phyloP scores from a whole-genome alignment of 2,113 vertebrate genomes.

The Charadrius vociferus region DNA sequence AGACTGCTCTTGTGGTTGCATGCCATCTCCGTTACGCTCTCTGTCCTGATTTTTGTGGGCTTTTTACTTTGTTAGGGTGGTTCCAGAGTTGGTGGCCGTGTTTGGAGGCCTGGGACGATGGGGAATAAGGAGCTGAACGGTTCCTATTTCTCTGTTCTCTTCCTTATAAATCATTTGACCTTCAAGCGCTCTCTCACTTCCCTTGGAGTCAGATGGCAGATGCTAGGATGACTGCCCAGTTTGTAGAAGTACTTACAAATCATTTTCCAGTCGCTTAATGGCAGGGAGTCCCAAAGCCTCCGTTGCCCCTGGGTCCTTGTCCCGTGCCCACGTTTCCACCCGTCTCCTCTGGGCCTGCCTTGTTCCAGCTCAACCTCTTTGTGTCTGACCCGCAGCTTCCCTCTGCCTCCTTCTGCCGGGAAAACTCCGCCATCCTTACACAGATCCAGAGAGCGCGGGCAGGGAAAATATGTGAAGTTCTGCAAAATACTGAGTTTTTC shows the following conservation, averaged over 20 bases:
- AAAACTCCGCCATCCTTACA: rapidly evolving
- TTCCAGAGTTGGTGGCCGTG: rapidly evolving
- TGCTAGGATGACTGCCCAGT: neutral
- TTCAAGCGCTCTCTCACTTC: neutral
- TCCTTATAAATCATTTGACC: neutral
- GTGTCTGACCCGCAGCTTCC: neutral
- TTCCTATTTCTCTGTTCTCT: neutral
- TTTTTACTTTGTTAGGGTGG: neutral
- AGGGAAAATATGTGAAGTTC: rapidly evolving
- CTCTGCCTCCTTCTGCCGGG: neutral
- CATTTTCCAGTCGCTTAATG: rapidly evolving
- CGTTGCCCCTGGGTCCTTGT: rapidly evolving
- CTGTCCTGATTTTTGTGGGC: rapidly evolving
- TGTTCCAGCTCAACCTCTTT: neutral
- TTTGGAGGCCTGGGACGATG: neutral
- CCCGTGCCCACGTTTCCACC: rapidly evolving
- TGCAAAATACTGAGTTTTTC: neutral
- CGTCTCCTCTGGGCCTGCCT: neutral
- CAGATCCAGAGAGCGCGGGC: rapidly evolving
- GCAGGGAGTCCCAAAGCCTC: neutral
- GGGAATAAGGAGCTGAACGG: rapidly evolving
- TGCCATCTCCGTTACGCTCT: neutral
- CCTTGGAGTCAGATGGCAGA: neutral
- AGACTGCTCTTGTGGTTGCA: neutral
- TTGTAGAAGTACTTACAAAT: neutral